Evolutionary conservation across 2,797 vertebrate species (phyloP), one percentile per base, ranked within the genome.

Genomic region (Gobionotothen gibberifrons): DNA sequence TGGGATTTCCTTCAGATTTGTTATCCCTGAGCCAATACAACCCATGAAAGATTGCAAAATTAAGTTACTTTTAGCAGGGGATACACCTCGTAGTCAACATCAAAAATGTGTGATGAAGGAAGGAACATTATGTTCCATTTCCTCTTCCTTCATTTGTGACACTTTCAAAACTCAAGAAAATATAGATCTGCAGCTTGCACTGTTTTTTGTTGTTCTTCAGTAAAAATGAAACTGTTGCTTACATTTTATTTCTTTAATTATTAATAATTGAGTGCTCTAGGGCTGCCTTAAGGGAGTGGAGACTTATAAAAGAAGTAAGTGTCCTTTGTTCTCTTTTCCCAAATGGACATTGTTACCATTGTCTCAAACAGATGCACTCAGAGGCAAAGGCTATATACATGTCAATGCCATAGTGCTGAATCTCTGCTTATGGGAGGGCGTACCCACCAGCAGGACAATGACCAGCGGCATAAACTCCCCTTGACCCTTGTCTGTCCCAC

Each of bases 391-490:
- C 48, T 66, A 64, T 88, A 88, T 72, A 86, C 66, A 58, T 92
- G 90, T 92, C 89, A 93, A 76, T 84, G 2, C 56, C 82, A 82
- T 79, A 78, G 76, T 55, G 39, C 58, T 59, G 16, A 48, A 60
- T 36, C 22, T 17, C 21, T 10, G 44, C 40, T 22, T 40, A 11
- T 60, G 67, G 72, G 72, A 63, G 81, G 36, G 15, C 54, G 52
- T 32, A 29, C 2, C 76, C 69, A 80, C 62, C 63, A 46, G 53
- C 65, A 39, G 46, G 53, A 65, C 91, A 91, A 90, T 90, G 87
- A 72, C 51, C 56, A 22, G 54, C 64, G 70, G 52, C 55, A 52
- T 53, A 39, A 82, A 74, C 69, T 63, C 60, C 47, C n/a, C 32
- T 42, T 81, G 66, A 87, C 55, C 73, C 29, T n/a, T 44, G 21